Base-by-base conservation (phyloP, 2,113 vertebrate species). In the Nyctibius bracteatus region DNA sequence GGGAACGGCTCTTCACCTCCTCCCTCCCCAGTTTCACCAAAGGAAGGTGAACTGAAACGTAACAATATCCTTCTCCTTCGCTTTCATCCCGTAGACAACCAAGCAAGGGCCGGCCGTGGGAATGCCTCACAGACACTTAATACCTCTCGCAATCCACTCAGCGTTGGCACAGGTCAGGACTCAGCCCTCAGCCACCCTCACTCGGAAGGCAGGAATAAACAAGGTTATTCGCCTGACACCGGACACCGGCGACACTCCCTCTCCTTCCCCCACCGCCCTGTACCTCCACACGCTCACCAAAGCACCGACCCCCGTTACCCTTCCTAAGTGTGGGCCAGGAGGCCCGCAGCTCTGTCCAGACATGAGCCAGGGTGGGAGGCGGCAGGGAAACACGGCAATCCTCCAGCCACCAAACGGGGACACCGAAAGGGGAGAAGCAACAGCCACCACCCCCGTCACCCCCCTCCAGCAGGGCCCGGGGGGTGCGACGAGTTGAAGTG, bases 131-230 rank as follows among this genome's bases (percentile, higher is more conserved):
- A 21, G 85, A 17, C 75, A 31, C 82, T 70, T 70, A 67, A 75
- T 6, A 81, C 83, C 90, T 81, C 92, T 77, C 49, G 51, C 84
- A 85, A 92, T 21, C 75, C 72, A 58, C 81, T 63, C 84, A 22
- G 31, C 81, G 18, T 8, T 74, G 75, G 80, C 95, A 78, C 63
- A 10, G 94, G 72, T 93, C 94, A 78, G 88, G 80, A 68, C 95
- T 93, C 80, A 82, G 81, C 92, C 84, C 80, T n/a, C 82, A 46
- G 55, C 17, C 84, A 78, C 84, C 88, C 92, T 54, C 78, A 23
- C 86, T 28, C 46, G 19, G 68, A 49, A 96, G 91, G 67, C 77
- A 55, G 43, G 78, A 86, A 97, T 90, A 96, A 95, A 96, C 94
- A 96, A 96, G 96, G 88, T 96, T 96, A 93, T 67, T 75, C 59